Evolutionary conservation across 2,888 invertebrate genomes (phyloP).

Genomic region (Plemyria rubiginata): DNA sequence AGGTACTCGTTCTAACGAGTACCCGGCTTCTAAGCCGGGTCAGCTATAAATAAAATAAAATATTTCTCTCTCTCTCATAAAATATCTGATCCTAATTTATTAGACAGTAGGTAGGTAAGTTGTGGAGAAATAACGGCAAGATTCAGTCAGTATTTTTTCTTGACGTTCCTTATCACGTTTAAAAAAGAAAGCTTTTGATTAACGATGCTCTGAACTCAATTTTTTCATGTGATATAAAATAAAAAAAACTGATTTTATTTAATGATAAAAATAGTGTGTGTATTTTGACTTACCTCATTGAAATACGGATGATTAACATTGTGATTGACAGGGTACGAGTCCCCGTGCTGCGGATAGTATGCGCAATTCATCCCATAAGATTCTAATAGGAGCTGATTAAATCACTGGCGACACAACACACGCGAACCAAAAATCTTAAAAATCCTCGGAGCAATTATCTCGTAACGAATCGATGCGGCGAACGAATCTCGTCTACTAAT

Average conservation of each 20-base stretch:
- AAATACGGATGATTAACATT: slow-evolving; percentile 76
- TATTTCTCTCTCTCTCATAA: no score
- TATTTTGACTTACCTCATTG: slow-evolving; percentile 71
- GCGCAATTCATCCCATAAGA: slow-evolving; percentile 81
- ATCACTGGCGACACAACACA: slow-evolving; percentile 62
- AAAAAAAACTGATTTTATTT: neutral
- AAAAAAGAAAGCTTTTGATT: no score
- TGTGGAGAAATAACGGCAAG: no score
- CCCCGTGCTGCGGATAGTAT: slow-evolving; percentile 80
- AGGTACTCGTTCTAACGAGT: no score
- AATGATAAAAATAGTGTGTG: neutral
- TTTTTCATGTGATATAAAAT: no score
- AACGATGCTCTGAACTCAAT: no score
- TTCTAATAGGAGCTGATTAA: slow-evolving; percentile 49
- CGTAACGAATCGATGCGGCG: slow-evolving; percentile 84
- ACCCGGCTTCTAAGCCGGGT: no score
- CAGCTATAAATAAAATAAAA: no score
- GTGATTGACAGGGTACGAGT: slow-evolving; percentile 71
- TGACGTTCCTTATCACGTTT: no score
- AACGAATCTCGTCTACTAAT: slow-evolving; percentile 84
- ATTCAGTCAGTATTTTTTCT: no score
- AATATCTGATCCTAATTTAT: no score
- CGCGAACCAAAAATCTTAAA: slow-evolving; percentile 67
- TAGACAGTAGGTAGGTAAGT: no score
- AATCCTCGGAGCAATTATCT: slow-evolving; percentile 78